Evolutionary conservation across 2,797 vertebrate genomes (phyloP).

Genomic region (Poliocrania exsul): DNA sequence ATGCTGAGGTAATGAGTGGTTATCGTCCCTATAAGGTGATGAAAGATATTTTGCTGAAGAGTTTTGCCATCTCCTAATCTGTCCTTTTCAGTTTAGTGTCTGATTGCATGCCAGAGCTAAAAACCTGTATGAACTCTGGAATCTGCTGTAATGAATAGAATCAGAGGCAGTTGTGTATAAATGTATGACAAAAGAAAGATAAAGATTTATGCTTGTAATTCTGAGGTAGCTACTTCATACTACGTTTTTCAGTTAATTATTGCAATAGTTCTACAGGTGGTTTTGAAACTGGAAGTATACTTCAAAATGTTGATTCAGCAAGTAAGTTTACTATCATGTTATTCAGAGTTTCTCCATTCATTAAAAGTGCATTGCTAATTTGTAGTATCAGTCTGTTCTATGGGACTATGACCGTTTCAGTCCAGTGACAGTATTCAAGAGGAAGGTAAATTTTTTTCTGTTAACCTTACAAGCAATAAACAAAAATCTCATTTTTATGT

Average conservation of each 20-base stretch:
- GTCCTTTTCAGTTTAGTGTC: not conserved
- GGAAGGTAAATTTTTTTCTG: not conserved
- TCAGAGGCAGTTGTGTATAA: conserved; percentile 9
- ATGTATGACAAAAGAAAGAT: not conserved
- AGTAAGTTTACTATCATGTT: not conserved
- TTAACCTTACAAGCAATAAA: not conserved
- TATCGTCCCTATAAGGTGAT: not conserved
- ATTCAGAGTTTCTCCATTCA: conserved; percentile 26
- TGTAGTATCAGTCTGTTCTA: conserved; percentile 1
- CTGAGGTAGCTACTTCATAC: not conserved
- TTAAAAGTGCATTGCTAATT: conserved; percentile 15
- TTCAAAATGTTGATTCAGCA: not conserved
- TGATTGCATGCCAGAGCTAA: not conserved
- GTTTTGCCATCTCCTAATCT: not conserved
- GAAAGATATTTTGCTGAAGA: not conserved
- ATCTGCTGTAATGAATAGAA: conserved; percentile 2
- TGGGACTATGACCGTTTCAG: not conserved
- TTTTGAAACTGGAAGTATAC: not conserved
- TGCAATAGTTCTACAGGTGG: not conserved
- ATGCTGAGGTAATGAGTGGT: not conserved
- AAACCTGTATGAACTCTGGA: not conserved
- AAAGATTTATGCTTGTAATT: conserved; percentile 35
- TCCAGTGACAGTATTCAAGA: not conserved
- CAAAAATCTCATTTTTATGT: not conserved
- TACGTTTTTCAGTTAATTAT: not conserved